Percentiles rank a stretch among this genome's conserved stretches.
These are phyloP conservation scores for Ophion ellenae DNA, from an alignment of 2,888 invertebrate species.

Conservation along the genomic window DNA sequence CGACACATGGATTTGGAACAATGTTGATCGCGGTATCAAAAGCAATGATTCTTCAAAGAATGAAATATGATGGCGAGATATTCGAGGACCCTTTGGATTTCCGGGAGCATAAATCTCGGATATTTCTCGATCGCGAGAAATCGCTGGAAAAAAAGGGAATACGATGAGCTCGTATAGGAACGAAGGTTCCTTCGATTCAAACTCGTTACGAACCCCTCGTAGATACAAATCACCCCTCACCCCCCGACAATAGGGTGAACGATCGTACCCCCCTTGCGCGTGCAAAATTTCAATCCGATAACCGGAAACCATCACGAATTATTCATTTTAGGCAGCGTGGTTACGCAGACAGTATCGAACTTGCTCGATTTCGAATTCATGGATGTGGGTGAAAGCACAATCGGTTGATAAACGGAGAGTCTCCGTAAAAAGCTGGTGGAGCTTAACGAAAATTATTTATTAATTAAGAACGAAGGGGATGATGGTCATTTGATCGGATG, in stretches of 20 bases:
- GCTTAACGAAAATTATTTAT: background rate
- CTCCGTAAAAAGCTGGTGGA: too few relatives aligned
- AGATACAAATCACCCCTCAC: background rate
- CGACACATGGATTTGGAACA: background rate
- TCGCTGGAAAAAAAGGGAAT: background rate
- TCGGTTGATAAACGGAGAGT: too few relatives aligned
- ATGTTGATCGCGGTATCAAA: background rate
- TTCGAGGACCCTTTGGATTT: too few relatives aligned
- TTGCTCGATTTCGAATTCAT: too few relatives aligned
- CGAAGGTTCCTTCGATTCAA: background rate
- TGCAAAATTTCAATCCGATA: slow-evolving; percentile 9
- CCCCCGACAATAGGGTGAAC: background rate
- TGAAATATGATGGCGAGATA: too few relatives aligned
- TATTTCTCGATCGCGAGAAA: too few relatives aligned
- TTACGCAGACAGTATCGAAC: background rate
- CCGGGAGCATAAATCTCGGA: too few relatives aligned
- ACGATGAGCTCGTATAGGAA: background rate
- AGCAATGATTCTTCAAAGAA: too few relatives aligned
- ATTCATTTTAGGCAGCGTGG: background rate
- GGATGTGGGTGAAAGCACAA: too few relatives aligned
- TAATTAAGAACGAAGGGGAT: background rate
- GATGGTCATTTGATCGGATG: background rate
- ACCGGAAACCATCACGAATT: background rate
- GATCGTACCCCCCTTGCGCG: background rate
- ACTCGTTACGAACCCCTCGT: background rate